Evolutionary conservation across 2,797 vertebrate species (phyloP).

Genomic region (Sebastes oblongus): DNA sequence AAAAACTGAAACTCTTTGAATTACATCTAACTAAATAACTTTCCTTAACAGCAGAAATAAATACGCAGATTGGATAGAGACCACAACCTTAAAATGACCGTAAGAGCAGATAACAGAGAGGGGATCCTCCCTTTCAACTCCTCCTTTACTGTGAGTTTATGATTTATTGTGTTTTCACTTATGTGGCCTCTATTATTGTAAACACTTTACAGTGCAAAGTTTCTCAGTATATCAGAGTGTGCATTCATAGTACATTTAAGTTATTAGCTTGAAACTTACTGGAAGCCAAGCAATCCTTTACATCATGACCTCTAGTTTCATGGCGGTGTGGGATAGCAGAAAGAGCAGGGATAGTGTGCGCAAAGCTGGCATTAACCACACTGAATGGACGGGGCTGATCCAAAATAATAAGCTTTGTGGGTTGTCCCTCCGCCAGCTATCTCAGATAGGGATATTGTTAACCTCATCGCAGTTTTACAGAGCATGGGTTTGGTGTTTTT

Average conservation of each 20-base stretch:
- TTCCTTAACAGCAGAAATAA: constrained; percentile 34
- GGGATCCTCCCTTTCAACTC: neutral
- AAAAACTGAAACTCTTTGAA: neutral
- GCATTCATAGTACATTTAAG: neutral
- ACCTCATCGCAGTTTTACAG: neutral
- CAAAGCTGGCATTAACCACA: neutral
- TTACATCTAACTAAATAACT: neutral
- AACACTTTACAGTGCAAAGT: constrained; percentile 30
- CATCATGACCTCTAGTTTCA: neutral
- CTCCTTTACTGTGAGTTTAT: constrained; percentile 21
- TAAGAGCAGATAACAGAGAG: neutral
- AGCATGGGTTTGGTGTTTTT: too few species aligned
- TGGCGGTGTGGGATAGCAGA: neutral
- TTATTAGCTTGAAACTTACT: neutral
- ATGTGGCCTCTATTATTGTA: constrained; percentile 56
- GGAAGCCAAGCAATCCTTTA: neutral
- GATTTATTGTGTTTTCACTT: constrained; percentile 34
- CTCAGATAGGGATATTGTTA: neutral
- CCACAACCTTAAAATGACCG: constrained; percentile 39
- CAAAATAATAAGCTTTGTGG: neutral
- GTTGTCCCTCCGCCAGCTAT: neutral
- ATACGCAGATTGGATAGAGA: constrained; percentile 43
- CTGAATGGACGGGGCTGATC: neutral
- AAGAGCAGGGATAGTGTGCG: neutral
- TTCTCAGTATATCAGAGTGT: neutral